Percentiles rank a stretch among this genome's conserved stretches.
phyloP scores from a whole-genome alignment of 2,113 vertebrate species.

The Callaeas wilsoni region DNA sequence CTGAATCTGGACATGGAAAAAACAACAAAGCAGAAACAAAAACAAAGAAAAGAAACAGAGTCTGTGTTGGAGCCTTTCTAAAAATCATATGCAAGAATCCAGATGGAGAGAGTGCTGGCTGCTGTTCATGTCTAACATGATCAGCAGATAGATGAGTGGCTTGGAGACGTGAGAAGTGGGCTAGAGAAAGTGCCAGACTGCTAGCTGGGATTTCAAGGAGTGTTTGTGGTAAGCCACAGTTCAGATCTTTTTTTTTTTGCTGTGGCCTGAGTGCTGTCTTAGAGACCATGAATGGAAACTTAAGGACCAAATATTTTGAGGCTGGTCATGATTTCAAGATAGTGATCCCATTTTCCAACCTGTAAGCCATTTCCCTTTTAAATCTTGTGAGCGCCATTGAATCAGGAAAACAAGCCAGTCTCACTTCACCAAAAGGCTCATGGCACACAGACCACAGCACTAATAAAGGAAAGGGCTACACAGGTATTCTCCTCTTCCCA shows the following conservation, averaged over 20 bases:
- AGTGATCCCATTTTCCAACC: constrained; percentile 27
- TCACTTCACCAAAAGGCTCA: not conserved
- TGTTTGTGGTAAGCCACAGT: constrained; percentile 47
- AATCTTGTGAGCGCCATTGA: not conserved
- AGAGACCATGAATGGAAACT: constrained; percentile 56
- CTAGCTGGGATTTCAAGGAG: constrained; percentile 41
- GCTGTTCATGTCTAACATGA: constrained; percentile 28
- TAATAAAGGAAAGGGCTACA: not conserved
- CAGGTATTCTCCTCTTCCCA: not conserved
- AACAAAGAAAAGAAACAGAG: constrained; percentile 26
- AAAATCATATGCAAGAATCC: constrained; percentile 54
- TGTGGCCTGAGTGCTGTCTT: not conserved
- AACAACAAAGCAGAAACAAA: constrained; percentile 44
- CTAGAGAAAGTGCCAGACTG: constrained; percentile 18
- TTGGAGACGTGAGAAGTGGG: constrained; percentile 26
- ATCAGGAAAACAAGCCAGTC: not conserved
- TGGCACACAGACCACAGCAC: not conserved
- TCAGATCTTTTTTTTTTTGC: not conserved
- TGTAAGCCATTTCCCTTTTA: constrained; percentile 6
- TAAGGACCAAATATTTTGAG: constrained; percentile 39
- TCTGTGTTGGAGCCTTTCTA: constrained; percentile 44
- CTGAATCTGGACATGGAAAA: constrained; percentile 35
- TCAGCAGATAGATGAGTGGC: constrained; percentile 52
- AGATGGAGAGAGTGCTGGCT: constrained; percentile 28
- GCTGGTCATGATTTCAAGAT: constrained; percentile 13